Evolutionary conservation across 1,140 invertebrate species (phyloP), one percentile per base, ranked within the genome.

Genomic region (Drosophila prosaltans): DNA sequence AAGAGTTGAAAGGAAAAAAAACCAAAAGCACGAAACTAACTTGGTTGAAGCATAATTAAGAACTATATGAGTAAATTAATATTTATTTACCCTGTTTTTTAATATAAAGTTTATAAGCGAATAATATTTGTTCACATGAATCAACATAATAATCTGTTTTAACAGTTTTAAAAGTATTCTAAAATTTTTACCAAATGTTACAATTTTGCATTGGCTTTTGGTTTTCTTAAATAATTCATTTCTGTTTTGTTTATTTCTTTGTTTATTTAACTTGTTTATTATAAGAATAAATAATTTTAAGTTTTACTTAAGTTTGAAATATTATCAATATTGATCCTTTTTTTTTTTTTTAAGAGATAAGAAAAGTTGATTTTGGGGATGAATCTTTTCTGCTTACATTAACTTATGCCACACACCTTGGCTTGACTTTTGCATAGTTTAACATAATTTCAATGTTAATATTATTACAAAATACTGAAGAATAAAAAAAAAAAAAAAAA

Each of bases 381-480:
- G 21, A 51, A 51, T 51, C 45, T 51, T 26, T 51, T 24, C 45
- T 21, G 45, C 45, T 51, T 51, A 51, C 45, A 51, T 51, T 51
- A 21, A 51, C 45, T 51, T 51, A 51, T 51, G 45, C 21, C 57
- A 39, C 57, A 21, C 57, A 39, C 57, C 30, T 39, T 51, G 45
- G 45, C 11, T 21, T 59, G 57, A 59, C 32, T 59, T 36, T 59
- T 59, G 57, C 57, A 59, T 59, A 59, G 32, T 39, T 59, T 59
- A 59, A 39, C 57, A 59, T 59, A 39, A 59, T 39, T 39, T 59
- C n/a, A 39, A 39, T 39, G 57, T 72, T 48, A 51, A 51, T 51
- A 51, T 75, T 75, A 74, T 69, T 68, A 32, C 65, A 61, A 39
- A 36, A 76, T 69, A 41, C 51, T 69, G 62, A 76, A 51, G 45